A percentile compares a stretch with the other conserved stretches of the same genome.
These are phyloP conservation scores for Drosophila sulfurigaster DNA, from an alignment of 1,140 invertebrate genomes.

Conservation along the genomic window DNA sequence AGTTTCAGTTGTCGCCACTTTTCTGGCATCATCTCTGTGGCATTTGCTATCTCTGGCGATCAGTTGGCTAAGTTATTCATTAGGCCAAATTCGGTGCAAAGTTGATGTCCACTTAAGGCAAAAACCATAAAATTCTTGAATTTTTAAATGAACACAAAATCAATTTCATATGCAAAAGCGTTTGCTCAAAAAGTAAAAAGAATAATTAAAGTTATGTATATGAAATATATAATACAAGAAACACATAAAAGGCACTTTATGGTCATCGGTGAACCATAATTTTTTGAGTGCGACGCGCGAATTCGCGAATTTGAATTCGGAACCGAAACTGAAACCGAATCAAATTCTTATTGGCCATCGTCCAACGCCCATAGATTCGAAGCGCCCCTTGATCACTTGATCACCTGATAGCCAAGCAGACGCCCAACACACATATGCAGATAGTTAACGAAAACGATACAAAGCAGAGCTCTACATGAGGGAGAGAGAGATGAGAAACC, in stretches of 20 bases:
- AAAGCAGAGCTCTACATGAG: background rate
- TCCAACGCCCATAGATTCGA: background rate
- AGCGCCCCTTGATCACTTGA: background rate
- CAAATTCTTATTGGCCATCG: conserved; percentile 16
- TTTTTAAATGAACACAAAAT: conserved; percentile 13
- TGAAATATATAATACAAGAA: background rate
- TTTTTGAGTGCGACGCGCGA: conserved; percentile 34
- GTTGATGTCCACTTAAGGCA: conserved; percentile 6
- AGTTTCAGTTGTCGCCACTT: background rate
- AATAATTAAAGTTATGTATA: conserved; percentile 3
- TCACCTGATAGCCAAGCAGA: conserved; percentile 6
- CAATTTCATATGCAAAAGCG: conserved; percentile 36
- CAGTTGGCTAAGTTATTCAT: conserved; percentile 24
- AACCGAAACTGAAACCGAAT: background rate
- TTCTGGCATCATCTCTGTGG: background rate
- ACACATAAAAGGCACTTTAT: conserved; percentile 48
- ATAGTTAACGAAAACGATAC: conserved; percentile 44
- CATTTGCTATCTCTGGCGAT: conserved; percentile 20
- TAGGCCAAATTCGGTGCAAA: conserved; percentile 45
- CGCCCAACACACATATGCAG: conserved; percentile 6
- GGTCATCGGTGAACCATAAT: conserved; percentile 52
- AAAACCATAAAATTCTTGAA: conserved; percentile 18
- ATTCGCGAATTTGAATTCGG: background rate
- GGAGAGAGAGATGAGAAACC: conserved; percentile 43
- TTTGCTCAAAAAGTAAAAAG: conserved; percentile 11